Base-by-base conservation (phyloP, 2,888 invertebrate species). In the Chydorus sphaericus region DNA sequence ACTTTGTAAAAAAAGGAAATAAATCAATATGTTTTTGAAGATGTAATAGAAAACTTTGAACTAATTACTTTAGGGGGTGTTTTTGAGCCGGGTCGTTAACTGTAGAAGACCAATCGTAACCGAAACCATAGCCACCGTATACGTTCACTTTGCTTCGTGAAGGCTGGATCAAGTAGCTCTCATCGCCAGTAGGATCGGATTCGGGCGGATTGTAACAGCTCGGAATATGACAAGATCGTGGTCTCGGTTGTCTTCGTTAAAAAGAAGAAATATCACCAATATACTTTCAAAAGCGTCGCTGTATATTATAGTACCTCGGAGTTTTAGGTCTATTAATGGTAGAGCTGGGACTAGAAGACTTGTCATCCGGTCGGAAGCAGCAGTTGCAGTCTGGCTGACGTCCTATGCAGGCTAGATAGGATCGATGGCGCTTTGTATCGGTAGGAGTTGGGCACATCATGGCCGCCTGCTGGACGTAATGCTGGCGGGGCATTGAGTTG, bases 91-190 rank as follows among this genome's bases (percentile, higher is more conserved):
- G 56, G 18, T 26, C 36, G 28, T 37, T 56, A 23, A 31, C 44
- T 4, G 49, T 23, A 16, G 36, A 31, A 14, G n/a, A n/a, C n/a
- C 86, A 88, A 7, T 87, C 88, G 64, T 87, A 89, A 1, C 88
- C 88, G 63, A 86, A 88, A 3, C 87, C 86, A 62, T 89, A 88
- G 0, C 87, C 88, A 1, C 87, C 86, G 61, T 85, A 82, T 0
- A 84, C 83, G 0, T 88, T 83, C 8, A n/a, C 30, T 8, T 20
- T 23, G 8, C 11, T 36, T n/a, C 52, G 52, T 2, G 36, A 23
- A 1, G 31, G 33, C 20, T 37, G 31, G 36, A 31, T 36, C 26
- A 26, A 20, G 30, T 31, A 50, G 23, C 52, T 29, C n/a, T 36
- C 33, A 20, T 52, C 33, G 6, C 16, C n/a, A 11, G 52, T 33